phyloP scores from a whole-genome alignment of 1,140 invertebrate genomes.

The Heliconius hermathena region DNA sequence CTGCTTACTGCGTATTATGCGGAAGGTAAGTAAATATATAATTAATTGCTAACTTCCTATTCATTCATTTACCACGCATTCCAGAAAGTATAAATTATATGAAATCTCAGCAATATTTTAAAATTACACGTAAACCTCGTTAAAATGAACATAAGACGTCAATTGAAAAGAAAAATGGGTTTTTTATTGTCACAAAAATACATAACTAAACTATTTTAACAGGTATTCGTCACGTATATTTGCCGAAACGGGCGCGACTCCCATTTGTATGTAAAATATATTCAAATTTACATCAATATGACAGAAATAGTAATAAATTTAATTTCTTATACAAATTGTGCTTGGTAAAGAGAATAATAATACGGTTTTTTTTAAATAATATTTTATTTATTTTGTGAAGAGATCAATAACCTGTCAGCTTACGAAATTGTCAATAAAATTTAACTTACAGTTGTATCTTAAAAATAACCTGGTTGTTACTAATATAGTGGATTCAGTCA shows the following conservation, averaged over 20 bases:
- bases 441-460: no score
- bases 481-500: not conserved
- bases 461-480: no score
- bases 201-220: not conserved
- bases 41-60: not conserved
- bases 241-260: not conserved
- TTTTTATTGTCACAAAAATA: not conserved
- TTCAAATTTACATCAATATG: not conserved
- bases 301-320: not conserved
- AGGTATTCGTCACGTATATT: slow-evolving; percentile 1
- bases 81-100: not conserved
- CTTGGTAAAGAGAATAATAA: not conserved
- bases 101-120: not conserved
- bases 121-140: not conserved
- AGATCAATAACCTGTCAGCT: no score
- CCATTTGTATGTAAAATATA: slow-evolving; percentile 8
- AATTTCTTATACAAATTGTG: not conserved
- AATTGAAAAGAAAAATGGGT: not conserved
- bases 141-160: not conserved
- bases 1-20: no score
- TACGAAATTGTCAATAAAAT: no score
- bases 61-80: not conserved
- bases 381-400: not conserved
- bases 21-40: not conserved
- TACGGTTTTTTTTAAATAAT: not conserved